Percentiles rank a stretch among this genome's conserved stretches.
phyloP scores from a whole-genome alignment of 2,113 vertebrate genomes.

The Peucedramus taeniatus region DNA sequence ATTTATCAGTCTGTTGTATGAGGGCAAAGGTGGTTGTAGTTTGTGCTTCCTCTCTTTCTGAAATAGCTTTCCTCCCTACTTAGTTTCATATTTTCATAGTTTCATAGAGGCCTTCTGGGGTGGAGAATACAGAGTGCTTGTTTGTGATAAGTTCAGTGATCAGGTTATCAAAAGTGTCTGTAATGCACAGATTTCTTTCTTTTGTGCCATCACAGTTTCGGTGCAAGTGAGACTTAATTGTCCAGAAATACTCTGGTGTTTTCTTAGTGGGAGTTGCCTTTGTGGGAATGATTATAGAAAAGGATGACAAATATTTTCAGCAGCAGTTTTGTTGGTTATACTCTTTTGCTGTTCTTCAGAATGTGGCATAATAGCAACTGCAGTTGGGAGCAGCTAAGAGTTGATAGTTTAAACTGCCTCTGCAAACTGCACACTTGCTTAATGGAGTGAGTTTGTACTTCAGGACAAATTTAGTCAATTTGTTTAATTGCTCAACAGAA shows the following conservation, averaged over 20 bases:
- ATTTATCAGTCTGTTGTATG: neutral
- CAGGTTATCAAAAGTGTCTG: neutral
- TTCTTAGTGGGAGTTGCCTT: neutral
- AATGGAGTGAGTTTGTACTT: neutral
- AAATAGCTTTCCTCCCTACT: neutral
- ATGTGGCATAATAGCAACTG: neutral
- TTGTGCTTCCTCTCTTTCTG: neutral
- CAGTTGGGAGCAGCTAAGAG: neutral
- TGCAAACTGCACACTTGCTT: neutral
- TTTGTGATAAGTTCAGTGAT: neutral
- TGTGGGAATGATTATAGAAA: neutral
- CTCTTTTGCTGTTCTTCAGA: neutral
- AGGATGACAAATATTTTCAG: neutral
- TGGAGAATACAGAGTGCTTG: neutral
- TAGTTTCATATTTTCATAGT: neutral
- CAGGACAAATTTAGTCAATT: neutral
- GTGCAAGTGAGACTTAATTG: neutral
- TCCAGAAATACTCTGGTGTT: neutral
- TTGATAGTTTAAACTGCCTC: neutral
- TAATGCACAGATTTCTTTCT: neutral
- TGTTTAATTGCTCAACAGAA: conserved; percentile 22
- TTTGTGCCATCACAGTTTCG: neutral
- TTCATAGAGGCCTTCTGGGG: neutral
- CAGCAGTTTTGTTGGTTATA: neutral
- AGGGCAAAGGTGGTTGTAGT: neutral